Base-by-base conservation (phyloP, 2,797 vertebrate species). In the Smutsia gigantea region DNA sequence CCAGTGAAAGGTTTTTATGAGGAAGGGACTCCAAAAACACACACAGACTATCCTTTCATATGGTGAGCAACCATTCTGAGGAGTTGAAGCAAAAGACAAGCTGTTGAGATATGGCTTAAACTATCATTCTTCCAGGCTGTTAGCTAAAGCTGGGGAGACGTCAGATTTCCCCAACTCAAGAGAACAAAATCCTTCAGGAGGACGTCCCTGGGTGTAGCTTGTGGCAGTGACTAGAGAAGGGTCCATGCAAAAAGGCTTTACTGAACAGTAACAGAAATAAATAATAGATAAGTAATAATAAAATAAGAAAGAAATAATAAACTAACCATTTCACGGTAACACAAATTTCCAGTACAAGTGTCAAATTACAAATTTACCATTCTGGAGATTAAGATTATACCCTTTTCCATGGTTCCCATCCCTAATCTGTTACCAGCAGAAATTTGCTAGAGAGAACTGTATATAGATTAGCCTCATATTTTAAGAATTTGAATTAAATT, bases 241-340 rank as follows among this genome's bases (percentile, higher is more conserved):
- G 42, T 2, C 51, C 66, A 82, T 29, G 51, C 14, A 86, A 31
- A 83, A 75, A 68, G 46, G 59, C 53, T 66, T 74, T 87, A 23
- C 4, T 86, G 69, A 93, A 42, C 71, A 92, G 14, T 31, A 78
- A 92, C 49, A 89, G 61, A 82, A 92, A 82, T 59, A 17, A 87
- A 51, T 37, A 66, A 90, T 74, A 77, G 46, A 46, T 46, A 46
- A 46, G 46, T 46, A 46, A 46, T 46, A 37, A 37, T 23, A 68
- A 68, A 68, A 68, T 68, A 39, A 88, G 64, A 81, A 91, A 77
- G 46, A 15, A 87, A 51, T 31, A 66, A 90, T 77, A 75, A 91
- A 87, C 85, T n/a, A 87, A 85, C 37, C 29, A 90, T 25, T 21
- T 77, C 29, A 87, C 75, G 34, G 14, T 8, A 90, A 57, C 29